Evolutionary conservation across 2,797 vertebrate species (phyloP), one percentile per base, ranked within the genome.

Genomic region (Nasua narica): DNA sequence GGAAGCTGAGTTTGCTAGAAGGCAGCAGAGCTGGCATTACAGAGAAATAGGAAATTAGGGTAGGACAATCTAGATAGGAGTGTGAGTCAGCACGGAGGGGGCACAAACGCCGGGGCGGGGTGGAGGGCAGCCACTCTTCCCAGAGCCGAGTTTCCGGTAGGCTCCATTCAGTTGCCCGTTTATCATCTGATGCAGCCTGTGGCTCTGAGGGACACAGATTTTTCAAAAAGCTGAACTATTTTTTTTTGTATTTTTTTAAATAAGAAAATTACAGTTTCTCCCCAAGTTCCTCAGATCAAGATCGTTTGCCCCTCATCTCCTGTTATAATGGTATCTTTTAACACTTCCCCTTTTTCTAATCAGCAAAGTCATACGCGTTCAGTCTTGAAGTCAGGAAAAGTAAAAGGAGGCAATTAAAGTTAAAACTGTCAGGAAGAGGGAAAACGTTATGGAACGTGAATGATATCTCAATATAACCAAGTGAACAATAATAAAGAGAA

Each of bases 211-310:
- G 50, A 21, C 65, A 65, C 46, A 69, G n/a, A 58, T 32, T 84
- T 56, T 82, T 54, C 88, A 46, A 58, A 77, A 90, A 86, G 46
- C 37, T 37, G 81, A 77, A 67, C n/a, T 60, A 35, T 54, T 25
- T 94, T 74, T 18, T 56, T 10, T 14, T 56, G 14, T 74, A 32
- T 60, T 50, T 93, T 72, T 88, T 91, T 65, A 37, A 86, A 32
- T 83, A 87, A 70, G 56, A 94, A 70, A 93, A 87, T 70, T 35
- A 46, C 69, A 58, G 19, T 91, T 96, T 93, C 19, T 60, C 78
- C 37, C 4, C 32, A 77, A 37, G 72, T 81, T 81, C 43, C 48
- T 40, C 19, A 37, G 65, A 58, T 78, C 43, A 72, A 58, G 40
- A 70, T 29, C 58, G 23, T 76, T 69, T 91, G 52, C 18, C 14